Evolutionary conservation across 2,797 vertebrate genomes (phyloP), one percentile per base, ranked within the genome.

Genomic region (Mus minutoides): DNA sequence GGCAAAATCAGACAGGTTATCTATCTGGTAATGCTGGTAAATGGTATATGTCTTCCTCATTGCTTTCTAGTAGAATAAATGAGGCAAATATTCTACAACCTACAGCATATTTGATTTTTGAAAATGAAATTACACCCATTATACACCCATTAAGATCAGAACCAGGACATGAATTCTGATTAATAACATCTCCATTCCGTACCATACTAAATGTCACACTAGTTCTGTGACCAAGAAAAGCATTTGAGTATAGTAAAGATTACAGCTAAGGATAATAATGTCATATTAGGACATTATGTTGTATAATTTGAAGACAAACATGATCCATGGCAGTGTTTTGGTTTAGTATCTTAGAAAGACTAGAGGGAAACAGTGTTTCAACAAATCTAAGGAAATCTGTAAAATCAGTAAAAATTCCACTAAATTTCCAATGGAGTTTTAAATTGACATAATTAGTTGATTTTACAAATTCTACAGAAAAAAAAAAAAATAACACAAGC

Each of bases 261-360:
- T 85, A 5, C 75, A 87, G 90, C 6, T 37, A 14, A 26, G 54
- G 52, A 79, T 78, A 89, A 69, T 26, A 73, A 64, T 12, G 31
- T 12, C 9, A 58, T 19, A 69, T 83, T 62, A 94, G 37, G 3
- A 94, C 71, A 91, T 52, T 40, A 94, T 14, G 64, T 10, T 88
- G 12, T 29, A 21, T 34, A 89, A 64, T 37, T 19, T 76, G 13
- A 94, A 71, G 9, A 84, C 1, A 4, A 92, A 96, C 90, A 56
- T 49, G 9, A 96, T 56, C 43, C 73, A 60, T 16, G 90, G 56
- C 69, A 93, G 43, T 43, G 40, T 62, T 89, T 86, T 37, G 24
- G 19, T 2, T 94, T 88, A 87, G 62, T 69, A 88, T 11, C 73
- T 93, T 58, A 91, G 77, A 94, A 88, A 80, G 58, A 92, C 10